Percentiles rank a stretch among this genome's conserved stretches.
phyloP scores from a whole-genome alignment of 2,113 vertebrate species.

The Penelope pileata region DNA sequence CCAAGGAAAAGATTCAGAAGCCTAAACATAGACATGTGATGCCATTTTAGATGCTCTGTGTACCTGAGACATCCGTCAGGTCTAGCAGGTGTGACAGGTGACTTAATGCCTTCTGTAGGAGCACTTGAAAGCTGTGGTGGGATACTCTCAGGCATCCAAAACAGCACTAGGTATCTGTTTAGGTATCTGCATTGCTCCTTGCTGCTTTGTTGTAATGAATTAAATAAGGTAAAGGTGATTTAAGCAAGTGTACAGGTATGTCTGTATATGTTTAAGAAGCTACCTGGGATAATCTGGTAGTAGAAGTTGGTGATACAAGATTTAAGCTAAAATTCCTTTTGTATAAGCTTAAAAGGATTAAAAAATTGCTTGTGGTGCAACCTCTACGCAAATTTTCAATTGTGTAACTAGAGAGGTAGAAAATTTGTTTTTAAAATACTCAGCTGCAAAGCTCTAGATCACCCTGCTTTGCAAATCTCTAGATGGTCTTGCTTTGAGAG shows the following conservation, averaged over 20 bases:
- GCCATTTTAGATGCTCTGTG: constrained; percentile 13
- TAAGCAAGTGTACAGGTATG: not conserved
- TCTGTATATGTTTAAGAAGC: not conserved
- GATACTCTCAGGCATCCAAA: constrained; percentile 8
- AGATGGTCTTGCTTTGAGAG: not conserved
- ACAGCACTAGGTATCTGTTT: not conserved
- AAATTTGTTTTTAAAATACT: not conserved
- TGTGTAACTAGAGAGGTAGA: not conserved
- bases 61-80: constrained; percentile 51
- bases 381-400: not conserved
- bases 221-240: not conserved
- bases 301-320: not conserved
- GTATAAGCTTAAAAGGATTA: not conserved
- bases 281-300: not conserved
- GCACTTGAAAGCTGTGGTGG: not conserved
- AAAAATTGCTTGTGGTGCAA: not conserved
- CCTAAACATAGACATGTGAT: constrained; percentile 30
- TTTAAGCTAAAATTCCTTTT: not conserved
- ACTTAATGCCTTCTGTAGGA: constrained; percentile 36
- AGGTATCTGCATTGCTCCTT: not conserved
- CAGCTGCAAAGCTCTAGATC: not conserved
- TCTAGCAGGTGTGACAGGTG: constrained; percentile 48
- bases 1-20: not conserved
- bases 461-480: not conserved
- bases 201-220: not conserved